Evolutionary conservation across 2,888 invertebrate genomes (phyloP).

Genomic region (Plemyria rubiginata): DNA sequence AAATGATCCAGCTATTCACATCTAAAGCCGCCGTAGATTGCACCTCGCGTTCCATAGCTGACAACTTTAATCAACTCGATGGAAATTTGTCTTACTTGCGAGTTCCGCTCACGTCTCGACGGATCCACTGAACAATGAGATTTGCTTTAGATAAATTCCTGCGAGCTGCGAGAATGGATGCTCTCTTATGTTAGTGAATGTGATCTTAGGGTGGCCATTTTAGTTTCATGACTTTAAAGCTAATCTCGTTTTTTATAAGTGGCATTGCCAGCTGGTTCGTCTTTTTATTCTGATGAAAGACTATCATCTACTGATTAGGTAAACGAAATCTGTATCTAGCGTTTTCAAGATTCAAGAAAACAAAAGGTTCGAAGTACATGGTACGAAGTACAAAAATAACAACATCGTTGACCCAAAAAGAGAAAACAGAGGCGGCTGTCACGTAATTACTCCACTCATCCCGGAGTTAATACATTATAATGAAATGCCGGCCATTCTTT

Average conservation of each 20-base stretch:
- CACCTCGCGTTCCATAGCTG: constrained; percentile 67
- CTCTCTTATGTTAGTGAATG: constrained; percentile 47
- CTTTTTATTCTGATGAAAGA: too few species aligned
- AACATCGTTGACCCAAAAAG: constrained; percentile 36
- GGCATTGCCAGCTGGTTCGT: too few species aligned
- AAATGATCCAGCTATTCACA: constrained; percentile 29
- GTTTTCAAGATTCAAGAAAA: too few species aligned
- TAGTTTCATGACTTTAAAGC: constrained; percentile 19
- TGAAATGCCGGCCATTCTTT: constrained; percentile 75
- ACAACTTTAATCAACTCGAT: constrained; percentile 80
- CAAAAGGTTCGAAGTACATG: too few species aligned
- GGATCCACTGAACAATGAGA: constrained; percentile 73
- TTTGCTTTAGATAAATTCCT: constrained; percentile 73
- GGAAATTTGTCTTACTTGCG: constrained; percentile 76
- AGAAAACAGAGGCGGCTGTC: constrained; percentile 42
- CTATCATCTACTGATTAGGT: too few species aligned
- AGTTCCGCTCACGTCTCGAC: constrained; percentile 72
- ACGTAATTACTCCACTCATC: constrained; percentile 56
- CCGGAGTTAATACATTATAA: constrained; percentile 74
- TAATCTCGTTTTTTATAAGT: neutral
- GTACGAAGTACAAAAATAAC: constrained; percentile 19
- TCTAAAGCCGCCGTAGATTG: constrained; percentile 56
- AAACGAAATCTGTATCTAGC: too few species aligned
- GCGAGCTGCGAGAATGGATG: constrained; percentile 55
- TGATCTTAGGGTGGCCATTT: constrained; percentile 25